Base-by-base conservation (phyloP, 2,113 vertebrate species). In the Cyphomyrus discorhynchus region DNA sequence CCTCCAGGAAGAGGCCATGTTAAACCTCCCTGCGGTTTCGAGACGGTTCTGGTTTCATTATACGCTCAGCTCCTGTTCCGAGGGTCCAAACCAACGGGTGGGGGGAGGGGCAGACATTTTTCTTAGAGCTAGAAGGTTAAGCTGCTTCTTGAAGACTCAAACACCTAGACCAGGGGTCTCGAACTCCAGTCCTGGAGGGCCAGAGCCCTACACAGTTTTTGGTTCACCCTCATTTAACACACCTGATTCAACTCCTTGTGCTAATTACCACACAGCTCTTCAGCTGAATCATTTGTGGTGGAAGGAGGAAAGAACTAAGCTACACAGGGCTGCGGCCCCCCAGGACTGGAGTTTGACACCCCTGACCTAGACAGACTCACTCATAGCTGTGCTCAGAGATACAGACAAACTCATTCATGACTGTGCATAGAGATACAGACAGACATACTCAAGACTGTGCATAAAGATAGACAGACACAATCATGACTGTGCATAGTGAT, bases 371-470 rank as follows among this genome's bases (percentile, higher is more conserved):
- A 80, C 50, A 62, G 10, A 62, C 89, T 21, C 52, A 53, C 13
- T 45, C 77, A 85, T 87, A 90, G 89, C 91, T 89, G 91, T 86
- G 88, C 21, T 86, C 46, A 90, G 39, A 53, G 21, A 90, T 42
- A 80, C 49, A 84, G 85, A 77, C n/a, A 47, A 3, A 84, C 89
- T 35, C 31, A 82, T 3, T 11, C 7, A 74, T 56, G 39, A 17
- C n/a, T 45, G 31, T 2, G 24, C 11, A 70, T 0, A 70, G 13
- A 70, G n/a, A 70, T 47, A 92, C 89, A 89, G 50, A 89, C 27
- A 70, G 47, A 91, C 91, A 90, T 88, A 93, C 90, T 92, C 92
- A 92, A 2, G 6, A 58, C 56, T 56, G 1, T 7, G 1, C 91
- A 92, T 5, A 47, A 24, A 88, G 27, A 80, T 46, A 21, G 31